Conservation (phyloP, 2,888 invertebrate genomes). For the Trilocha varians region DNA sequence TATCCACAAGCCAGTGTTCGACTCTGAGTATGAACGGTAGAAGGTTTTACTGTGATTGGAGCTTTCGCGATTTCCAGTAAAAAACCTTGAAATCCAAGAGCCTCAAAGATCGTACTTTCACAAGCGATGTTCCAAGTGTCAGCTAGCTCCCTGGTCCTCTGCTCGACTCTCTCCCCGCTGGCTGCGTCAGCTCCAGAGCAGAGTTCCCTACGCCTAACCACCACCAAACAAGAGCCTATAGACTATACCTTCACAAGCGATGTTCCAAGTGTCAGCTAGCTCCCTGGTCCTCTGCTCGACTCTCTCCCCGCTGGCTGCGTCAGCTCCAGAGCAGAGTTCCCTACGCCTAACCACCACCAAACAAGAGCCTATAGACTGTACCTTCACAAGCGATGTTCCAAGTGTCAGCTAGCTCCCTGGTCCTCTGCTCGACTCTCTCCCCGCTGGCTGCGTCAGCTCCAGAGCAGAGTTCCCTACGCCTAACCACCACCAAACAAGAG, state of each 20-base stretch:
- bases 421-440: constrained; percentile 80
- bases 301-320: constrained; percentile 79
- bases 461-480: constrained; percentile 76
- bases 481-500: no score
- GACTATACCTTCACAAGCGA: constrained; percentile 76
- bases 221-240: no score
- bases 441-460: constrained; percentile 83
- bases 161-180: constrained; percentile 82
- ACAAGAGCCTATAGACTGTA: no score
- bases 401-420: constrained; percentile 80
- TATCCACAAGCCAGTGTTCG: no score
- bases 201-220: no score
- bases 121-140: constrained; percentile 80
- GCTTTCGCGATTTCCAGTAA: no score
- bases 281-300: constrained; percentile 82
- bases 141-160: constrained; percentile 80
- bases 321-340: constrained; percentile 79
- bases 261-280: constrained; percentile 78
- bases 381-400: constrained; percentile 78
- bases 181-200: constrained; percentile 79
- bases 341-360: no score
- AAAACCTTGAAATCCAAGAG: no score
- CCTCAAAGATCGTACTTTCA: no score
- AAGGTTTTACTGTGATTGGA: no score
- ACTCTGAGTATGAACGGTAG: no score